Evolutionary conservation across 2,113 vertebrate genomes (phyloP).

Genomic region (Progne subis): DNA sequence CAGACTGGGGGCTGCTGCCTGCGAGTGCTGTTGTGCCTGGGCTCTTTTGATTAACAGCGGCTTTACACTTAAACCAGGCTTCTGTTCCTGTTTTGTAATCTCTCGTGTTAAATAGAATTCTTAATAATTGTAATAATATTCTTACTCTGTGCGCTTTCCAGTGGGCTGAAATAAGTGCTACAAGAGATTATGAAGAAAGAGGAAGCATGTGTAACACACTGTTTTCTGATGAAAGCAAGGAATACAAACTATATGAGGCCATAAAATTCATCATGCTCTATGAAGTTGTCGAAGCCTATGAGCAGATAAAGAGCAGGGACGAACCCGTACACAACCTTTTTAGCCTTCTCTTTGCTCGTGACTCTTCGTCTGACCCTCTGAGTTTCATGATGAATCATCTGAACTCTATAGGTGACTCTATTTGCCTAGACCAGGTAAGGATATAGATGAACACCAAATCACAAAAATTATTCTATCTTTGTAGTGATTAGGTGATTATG

Average conservation of each 20-base stretch:
- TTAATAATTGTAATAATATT: background rate
- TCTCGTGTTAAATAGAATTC: background rate
- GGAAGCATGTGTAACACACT: slow-evolving; percentile 70
- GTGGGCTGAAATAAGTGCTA: slow-evolving; percentile 77
- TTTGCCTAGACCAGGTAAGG: slow-evolving; percentile 78
- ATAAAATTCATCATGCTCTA: slow-evolving; percentile 84
- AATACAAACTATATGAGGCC: slow-evolving; percentile 78
- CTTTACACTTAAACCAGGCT: background rate
- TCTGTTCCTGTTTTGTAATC: background rate
- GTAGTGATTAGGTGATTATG: background rate
- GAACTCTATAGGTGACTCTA: slow-evolving; percentile 76
- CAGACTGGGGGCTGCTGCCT: background rate
- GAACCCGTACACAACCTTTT: slow-evolving; percentile 59
- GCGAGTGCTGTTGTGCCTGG: background rate
- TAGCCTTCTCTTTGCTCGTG: slow-evolving; percentile 72
- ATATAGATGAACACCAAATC: background rate
- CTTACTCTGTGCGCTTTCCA: slow-evolving; percentile 48
- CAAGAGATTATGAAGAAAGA: slow-evolving; percentile 74
- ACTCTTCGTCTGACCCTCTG: slow-evolving; percentile 77
- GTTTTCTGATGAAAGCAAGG: slow-evolving; percentile 75
- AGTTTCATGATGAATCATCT: slow-evolving; percentile 86
- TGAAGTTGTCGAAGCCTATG: slow-evolving; percentile 77
- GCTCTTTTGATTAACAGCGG: accelerated
- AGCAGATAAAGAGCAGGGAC: slow-evolving; percentile 69
- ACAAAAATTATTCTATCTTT: background rate